Evolutionary conservation across 92 coral and sea anemone species (phyloP).

Genomic region (Nematostella vectensis): DNA sequence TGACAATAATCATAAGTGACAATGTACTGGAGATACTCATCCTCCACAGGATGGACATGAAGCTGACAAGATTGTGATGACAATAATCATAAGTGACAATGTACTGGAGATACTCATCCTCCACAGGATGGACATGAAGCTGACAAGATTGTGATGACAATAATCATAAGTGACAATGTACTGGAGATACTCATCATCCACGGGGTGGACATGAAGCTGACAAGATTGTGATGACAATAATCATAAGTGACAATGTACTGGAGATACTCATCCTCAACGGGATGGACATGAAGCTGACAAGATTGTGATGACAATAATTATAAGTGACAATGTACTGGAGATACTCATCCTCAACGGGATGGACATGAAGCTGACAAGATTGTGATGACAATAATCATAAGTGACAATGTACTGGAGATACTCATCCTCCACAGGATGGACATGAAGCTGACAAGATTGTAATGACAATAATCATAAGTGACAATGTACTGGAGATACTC

Average conservation of each 20-base stretch:
- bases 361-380: constrained; percentile 83
- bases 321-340: constrained; percentile 66
- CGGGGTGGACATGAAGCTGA: constrained; percentile 91
- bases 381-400: constrained; percentile 82
- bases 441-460: constrained; percentile 83
- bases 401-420: constrained; percentile 63
- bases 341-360: constrained; percentile 88
- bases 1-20: constrained; percentile 80
- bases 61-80: constrained; percentile 82
- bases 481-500: constrained; percentile 67
- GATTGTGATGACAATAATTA: no score
- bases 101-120: constrained; percentile 72
- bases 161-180: constrained; percentile 84
- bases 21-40: constrained; percentile 67
- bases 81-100: constrained; percentile 82
- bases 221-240: constrained; percentile 77
- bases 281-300: constrained; percentile 83
- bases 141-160: constrained; percentile 74
- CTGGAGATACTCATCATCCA: constrained; percentile 69
- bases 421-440: constrained; percentile 91
- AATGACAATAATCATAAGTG: constrained; percentile 80
- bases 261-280: constrained; percentile 79
- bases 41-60: constrained; percentile 89
- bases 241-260: constrained; percentile 79
- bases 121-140: constrained; percentile 92